Conservation (phyloP, 2,888 invertebrate genomes). For the Clistopyga incitator region DNA sequence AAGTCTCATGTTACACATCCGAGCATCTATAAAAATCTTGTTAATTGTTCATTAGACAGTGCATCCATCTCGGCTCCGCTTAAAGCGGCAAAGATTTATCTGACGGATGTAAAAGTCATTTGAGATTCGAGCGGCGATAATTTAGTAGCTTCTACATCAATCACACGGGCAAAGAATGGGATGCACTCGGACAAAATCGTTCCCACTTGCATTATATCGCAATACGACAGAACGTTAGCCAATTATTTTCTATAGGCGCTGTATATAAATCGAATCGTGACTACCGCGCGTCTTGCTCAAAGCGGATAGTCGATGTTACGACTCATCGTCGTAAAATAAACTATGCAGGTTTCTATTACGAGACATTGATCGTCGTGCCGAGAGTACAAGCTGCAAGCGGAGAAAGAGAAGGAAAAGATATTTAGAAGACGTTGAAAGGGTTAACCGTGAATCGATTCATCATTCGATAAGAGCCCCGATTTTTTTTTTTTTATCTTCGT, state of each 20-base stretch:
- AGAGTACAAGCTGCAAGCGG: neutral
- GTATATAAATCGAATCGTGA: conserved; percentile 45
- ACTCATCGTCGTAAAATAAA: conserved; percentile 21
- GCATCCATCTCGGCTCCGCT: too few species aligned
- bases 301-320: neutral
- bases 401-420: too few species aligned
- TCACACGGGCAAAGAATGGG: neutral
- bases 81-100: conserved; percentile 38
- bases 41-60: too few species aligned
- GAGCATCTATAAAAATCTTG: too few species aligned
- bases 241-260: conserved; percentile 37
- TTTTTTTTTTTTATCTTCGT: too few species aligned
- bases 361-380: neutral
- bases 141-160: neutral
- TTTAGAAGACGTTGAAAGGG: too few species aligned
- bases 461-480: too few species aligned
- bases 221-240: conserved; percentile 12
- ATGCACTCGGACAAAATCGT: conserved; percentile 32
- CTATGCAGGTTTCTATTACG: neutral
- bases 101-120: conserved; percentile 25
- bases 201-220: conserved; percentile 38
- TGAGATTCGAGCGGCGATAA: conserved; percentile 43
- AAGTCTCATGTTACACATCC: too few species aligned
- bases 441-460: too few species aligned
- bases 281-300: neutral